phyloP scores from a whole-genome alignment of 2,888 invertebrate species.

The Brachynemurus nebulosus region DNA sequence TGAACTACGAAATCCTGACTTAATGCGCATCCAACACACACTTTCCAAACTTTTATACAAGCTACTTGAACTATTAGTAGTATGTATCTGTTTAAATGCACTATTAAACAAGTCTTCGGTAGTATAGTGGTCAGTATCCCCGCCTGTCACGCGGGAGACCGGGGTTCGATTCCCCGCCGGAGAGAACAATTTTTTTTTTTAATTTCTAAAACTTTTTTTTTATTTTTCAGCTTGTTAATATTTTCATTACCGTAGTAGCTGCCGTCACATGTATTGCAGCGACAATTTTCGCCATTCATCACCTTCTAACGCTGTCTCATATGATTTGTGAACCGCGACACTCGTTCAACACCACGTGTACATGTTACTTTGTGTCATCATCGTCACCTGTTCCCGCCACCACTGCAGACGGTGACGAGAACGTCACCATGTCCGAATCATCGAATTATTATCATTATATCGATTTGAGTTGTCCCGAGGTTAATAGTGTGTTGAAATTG shows the following conservation, averaged over 20 bases:
- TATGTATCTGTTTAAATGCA: background rate
- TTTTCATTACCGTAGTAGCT: slow-evolving; percentile 29
- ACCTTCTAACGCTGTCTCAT: slow-evolving; percentile 28
- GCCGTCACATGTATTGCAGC: slow-evolving; percentile 29
- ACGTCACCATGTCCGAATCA: slow-evolving; percentile 10
- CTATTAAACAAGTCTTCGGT: background rate
- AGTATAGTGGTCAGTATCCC: slow-evolving; percentile 2
- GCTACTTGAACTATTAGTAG: too few species aligned
- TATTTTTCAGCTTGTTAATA: slow-evolving; percentile 28
- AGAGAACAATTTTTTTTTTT: slow-evolving; percentile 1
- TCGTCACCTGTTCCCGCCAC: too few species aligned
- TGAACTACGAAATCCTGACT: too few species aligned
- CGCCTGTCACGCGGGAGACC: slow-evolving; percentile 2
- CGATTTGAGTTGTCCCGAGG: slow-evolving; percentile 33
- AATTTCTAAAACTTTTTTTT: slow-evolving; percentile 3
- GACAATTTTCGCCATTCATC: slow-evolving; percentile 29
- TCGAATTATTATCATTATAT: slow-evolving; percentile 29
- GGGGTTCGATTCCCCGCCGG: slow-evolving; percentile 3
- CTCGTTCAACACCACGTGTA: slow-evolving; percentile 29
- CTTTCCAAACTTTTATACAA: too few species aligned
- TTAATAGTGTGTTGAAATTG: slow-evolving; percentile 28
- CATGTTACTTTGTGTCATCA: too few species aligned
- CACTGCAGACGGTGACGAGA: slow-evolving; percentile 17
- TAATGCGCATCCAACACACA: too few species aligned
- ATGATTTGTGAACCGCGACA: slow-evolving; percentile 30